Percentiles rank a stretch among this genome's conserved stretches.
Conservation (phyloP, 2,797 vertebrate genomes). For the Limosa lapponica region DNA sequence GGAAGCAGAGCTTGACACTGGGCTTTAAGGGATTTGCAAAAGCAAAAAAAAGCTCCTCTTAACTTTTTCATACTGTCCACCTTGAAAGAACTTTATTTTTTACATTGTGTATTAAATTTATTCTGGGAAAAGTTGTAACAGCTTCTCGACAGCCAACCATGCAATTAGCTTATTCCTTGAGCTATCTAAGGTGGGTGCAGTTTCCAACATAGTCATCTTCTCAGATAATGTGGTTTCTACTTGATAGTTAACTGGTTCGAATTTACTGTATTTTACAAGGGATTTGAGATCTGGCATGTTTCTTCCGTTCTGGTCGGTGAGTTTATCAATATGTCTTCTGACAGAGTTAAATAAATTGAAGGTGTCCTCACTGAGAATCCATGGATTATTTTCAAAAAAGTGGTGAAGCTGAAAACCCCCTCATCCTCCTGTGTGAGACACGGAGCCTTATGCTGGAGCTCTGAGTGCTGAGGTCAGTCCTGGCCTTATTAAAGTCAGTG, state of each 20-base stretch:
- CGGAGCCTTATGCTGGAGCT: neutral
- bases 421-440: neutral
- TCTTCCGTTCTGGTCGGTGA: neutral
- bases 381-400: neutral
- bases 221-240: neutral
- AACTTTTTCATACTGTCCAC: slow-evolving; percentile 3
- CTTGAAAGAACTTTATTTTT: neutral
- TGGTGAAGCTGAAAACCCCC: neutral
- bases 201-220: neutral
- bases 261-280: neutral
- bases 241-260: neutral
- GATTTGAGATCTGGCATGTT: neutral
- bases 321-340: neutral
- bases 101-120: neutral
- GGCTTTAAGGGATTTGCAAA: neutral
- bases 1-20: neutral
- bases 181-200: neutral
- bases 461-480: neutral
- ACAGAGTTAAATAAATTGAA: neutral
- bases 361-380: neutral
- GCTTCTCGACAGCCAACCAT: neutral
- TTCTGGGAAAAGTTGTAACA: neutral
- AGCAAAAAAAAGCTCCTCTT: neutral
- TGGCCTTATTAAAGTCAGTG: neutral
- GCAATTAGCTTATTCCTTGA: neutral